Base-by-base conservation (phyloP, 2,888 invertebrate species). In the Dysmachus trigonus region DNA sequence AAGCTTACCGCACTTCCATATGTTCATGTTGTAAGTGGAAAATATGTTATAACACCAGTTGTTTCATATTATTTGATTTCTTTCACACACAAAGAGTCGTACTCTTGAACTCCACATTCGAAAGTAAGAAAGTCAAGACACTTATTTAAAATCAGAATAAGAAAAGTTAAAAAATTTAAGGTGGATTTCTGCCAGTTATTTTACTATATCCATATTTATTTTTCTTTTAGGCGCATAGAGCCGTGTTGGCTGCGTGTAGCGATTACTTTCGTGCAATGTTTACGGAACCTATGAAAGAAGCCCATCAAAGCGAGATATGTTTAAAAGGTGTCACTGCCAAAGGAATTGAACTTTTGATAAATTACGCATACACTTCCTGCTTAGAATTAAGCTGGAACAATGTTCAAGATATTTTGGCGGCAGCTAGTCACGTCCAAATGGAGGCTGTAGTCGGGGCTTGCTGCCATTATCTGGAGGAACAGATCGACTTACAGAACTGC, bases 241-340 rank as follows among this genome's bases (percentile, higher is more conserved):
- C 94, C 0, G 95, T 96, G 0, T 91, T 96, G 87, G 95, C 96
- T 2, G 94, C 95, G 35, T 95, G 95, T 89, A 95, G 95, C 89
- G 95, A 95, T 89, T 96, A 95, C 89, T 96, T 96, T 91, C 93
- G 95, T 88, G 95, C 95, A 82, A 95, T 96, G 95, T 96, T 96
- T 89, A 95, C 95, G 0, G 95, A 91, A 88, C 94, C 94, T 74
- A 94, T 96, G 94, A 91, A 93, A 87, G 96, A 96, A 90, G 93
- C 95, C 31, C 92, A 93, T 22, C 94, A 95, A 90, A 93, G 93
- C 85, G 94, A 95, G 90, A 95, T 96, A 7, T 93, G 93, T 87
- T 90, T 96, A 41, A 94, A 95, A 89, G 95, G 95, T 2, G 94
- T 96, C 5, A 94, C 94, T 6, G 94, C 95, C 0, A 93, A 93